These are phyloP conservation scores for Intellagama lesueurii DNA, from an alignment of 2,797 vertebrate genomes.

Conservation along the genomic window DNA sequence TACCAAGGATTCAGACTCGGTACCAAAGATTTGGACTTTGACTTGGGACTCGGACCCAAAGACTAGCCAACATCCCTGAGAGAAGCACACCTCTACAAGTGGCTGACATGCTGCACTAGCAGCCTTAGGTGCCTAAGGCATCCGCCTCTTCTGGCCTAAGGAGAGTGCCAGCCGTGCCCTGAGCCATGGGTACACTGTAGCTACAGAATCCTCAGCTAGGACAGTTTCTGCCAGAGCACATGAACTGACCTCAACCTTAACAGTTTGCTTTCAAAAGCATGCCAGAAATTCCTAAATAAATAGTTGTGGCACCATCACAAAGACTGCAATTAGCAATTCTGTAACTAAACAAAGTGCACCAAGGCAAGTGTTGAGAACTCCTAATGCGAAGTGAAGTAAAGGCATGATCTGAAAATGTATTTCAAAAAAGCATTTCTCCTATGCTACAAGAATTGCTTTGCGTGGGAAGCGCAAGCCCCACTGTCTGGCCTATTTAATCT, in stretches of 20 bases:
- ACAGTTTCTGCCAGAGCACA: background rate
- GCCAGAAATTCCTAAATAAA: slow-evolving; percentile 4
- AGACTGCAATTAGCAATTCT: background rate
- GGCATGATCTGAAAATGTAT: slow-evolving; percentile 1
- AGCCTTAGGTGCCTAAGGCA: too few species aligned
- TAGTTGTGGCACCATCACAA: background rate
- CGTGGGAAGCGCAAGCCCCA: background rate
- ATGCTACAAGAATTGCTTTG: background rate
- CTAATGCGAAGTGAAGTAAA: background rate
- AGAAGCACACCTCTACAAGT: too few species aligned
- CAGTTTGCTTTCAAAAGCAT: slow-evolving; percentile 12
- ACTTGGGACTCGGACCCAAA: too few species aligned
- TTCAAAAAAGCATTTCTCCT: background rate
- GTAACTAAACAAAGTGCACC: background rate
- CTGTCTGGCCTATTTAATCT: background rate
- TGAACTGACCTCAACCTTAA: background rate
- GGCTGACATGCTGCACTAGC: too few species aligned
- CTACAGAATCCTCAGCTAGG: too few species aligned
- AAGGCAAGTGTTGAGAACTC: background rate
- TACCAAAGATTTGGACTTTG: too few species aligned
- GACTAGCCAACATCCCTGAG: too few species aligned
- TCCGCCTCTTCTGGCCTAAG: too few species aligned
- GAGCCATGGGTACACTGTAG: too few species aligned
- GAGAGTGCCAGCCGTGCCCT: too few species aligned
- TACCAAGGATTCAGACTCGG: too few species aligned